Evolutionary conservation across 2,888 invertebrate species (phyloP).

Genomic region (Drosophila anomalipes): DNA sequence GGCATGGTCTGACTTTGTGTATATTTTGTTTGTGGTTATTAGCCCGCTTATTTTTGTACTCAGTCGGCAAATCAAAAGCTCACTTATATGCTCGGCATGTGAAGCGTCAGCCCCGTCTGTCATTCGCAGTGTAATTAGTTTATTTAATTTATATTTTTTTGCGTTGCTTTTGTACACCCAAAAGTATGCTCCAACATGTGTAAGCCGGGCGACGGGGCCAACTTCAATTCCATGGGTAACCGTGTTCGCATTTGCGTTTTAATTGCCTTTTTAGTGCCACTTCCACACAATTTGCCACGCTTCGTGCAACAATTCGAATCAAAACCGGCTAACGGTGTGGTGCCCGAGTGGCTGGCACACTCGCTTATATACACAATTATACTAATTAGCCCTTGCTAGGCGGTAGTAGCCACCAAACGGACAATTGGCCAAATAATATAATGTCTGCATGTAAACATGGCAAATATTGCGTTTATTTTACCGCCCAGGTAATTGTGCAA

Average conservation of each 20-base stretch:
- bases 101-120: conserved; percentile 3
- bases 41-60: conserved; percentile 49
- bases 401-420: conserved; percentile 51
- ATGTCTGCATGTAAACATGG: conserved; percentile 67
- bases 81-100: conserved; percentile 58
- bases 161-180: conserved; percentile 23
- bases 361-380: conserved; percentile 79
- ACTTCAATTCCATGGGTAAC: conserved; percentile 45
- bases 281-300: conserved; percentile 81
- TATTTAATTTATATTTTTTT: conserved; percentile 73
- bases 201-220: conserved; percentile 27
- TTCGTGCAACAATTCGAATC: conserved; percentile 80
- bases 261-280: conserved; percentile 82
- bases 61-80: conserved; percentile 72
- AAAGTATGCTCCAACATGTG: conserved; percentile 64
- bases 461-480: conserved; percentile 31
- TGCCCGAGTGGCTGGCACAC: conserved; percentile 26
- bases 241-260: conserved; percentile 70
- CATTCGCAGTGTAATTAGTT: conserved; percentile 68
- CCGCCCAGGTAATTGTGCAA: conserved; percentile 32
- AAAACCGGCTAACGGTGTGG: conserved; percentile 36
- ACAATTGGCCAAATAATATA: conserved; percentile 64
- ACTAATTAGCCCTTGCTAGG: conserved; percentile 73
- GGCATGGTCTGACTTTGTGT: conserved; percentile 54
- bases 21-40: conserved; percentile 67